Conservation (phyloP, 2,888 invertebrate genomes). For the Cryptocephalus moraei region DNA sequence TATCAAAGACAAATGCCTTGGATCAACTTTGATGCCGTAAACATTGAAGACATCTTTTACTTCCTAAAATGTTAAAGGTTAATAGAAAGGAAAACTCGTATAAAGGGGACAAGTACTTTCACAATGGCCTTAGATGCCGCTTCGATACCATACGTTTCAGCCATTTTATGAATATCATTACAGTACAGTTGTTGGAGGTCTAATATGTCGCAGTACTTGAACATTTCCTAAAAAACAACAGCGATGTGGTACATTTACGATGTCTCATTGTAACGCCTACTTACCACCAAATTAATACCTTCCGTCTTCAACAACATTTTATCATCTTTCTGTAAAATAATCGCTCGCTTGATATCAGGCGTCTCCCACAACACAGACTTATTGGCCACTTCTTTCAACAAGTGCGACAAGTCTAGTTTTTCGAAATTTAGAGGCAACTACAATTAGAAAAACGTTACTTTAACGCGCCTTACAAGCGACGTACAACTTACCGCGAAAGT, state of each 20-base stretch:
- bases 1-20: conserved; percentile 82
- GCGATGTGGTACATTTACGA: too few relatives aligned
- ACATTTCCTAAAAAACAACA: conserved; percentile 62
- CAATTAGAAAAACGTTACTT: conserved; percentile 8
- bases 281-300: conserved; percentile 79
- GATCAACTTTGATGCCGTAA: conserved; percentile 93
- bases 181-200: conserved; percentile 78
- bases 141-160: conserved; percentile 89
- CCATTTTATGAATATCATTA: conserved; percentile 89
- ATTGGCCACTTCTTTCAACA: conserved; percentile 58
- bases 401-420: conserved; percentile 65
- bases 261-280: conserved; percentile 5
- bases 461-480: not conserved
- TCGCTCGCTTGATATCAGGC: conserved; percentile 71
- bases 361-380: conserved; percentile 73
- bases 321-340: conserved; percentile 60
- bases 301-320: conserved; percentile 76
- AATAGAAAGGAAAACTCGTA: not conserved
- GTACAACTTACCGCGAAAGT: conserved; percentile 53
- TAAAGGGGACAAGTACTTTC: conserved; percentile 41
- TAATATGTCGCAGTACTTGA: conserved; percentile 64
- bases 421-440: conserved; percentile 50
- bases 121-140: conserved; percentile 86
- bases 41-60: conserved; percentile 93
- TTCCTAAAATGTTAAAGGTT: conserved; percentile 46